Percentiles rank a stretch among this genome's conserved stretches.
phyloP scores from a whole-genome alignment of 1,140 invertebrate genomes.

The Pseudomyrmex concolor region DNA sequence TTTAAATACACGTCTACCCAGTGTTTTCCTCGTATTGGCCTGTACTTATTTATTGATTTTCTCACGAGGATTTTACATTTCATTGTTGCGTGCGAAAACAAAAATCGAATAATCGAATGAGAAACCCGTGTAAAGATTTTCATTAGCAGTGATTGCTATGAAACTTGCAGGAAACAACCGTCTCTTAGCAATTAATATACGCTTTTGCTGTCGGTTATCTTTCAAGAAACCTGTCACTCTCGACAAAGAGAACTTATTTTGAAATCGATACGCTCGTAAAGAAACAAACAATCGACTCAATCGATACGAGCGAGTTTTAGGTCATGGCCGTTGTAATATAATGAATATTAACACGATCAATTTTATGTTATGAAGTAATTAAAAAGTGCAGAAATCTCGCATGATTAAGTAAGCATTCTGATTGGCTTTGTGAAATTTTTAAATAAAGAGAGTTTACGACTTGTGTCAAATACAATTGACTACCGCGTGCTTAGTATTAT shows the following conservation, averaged over 20 bases:
- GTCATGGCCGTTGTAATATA: background rate
- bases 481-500: no score
- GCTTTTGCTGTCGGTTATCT: background rate
- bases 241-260: background rate
- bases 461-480: no score
- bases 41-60: no score
- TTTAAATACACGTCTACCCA: no score
- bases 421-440: no score
- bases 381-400: no score
- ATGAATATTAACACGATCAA: no score
- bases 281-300: background rate
- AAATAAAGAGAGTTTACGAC: no score
- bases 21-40: no score
- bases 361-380: no score
- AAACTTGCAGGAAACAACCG: background rate
- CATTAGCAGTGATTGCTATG: constrained; percentile 19
- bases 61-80: no score
- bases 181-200: constrained; percentile 9
- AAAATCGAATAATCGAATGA: background rate
- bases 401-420: no score
- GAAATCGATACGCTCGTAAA: constrained; percentile 11
- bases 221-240: constrained; percentile 3
- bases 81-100: background rate
- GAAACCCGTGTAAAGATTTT: background rate
- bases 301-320: background rate